phyloP scores from a whole-genome alignment of 2,797 vertebrate species.

The Denticeps clupeoides region DNA sequence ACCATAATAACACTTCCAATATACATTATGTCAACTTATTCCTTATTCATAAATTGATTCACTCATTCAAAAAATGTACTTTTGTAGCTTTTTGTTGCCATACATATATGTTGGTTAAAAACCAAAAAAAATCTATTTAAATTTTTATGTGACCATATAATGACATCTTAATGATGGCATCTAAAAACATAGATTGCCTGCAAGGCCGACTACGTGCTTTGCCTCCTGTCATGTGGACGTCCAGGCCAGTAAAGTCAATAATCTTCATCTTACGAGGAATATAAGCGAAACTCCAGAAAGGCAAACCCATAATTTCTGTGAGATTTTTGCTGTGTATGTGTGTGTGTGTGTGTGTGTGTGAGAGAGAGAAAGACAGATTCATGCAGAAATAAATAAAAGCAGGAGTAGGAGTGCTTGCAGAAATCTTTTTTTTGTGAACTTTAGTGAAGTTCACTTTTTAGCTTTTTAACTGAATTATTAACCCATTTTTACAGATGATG shows the following conservation, averaged over 20 bases:
- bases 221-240: conserved; percentile 46
- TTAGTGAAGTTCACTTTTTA: too few species aligned
- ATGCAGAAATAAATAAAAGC: not conserved
- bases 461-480: not conserved
- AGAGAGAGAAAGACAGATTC: not conserved
- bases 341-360: too few species aligned
- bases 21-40: too few species aligned
- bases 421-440: not conserved
- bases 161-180: not conserved
- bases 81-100: too few species aligned
- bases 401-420: not conserved
- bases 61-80: too few species aligned
- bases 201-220: conserved; percentile 17
- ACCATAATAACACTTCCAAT: too few species aligned
- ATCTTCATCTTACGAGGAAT: conserved; percentile 39
- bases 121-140: too few species aligned
- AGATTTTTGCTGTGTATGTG: not conserved
- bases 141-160: not conserved
- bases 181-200: not conserved
- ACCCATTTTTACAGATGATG: not conserved
- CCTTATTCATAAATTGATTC: too few species aligned
- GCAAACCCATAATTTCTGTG: not conserved
- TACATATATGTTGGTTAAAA: too few species aligned
- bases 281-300: conserved; percentile 44
- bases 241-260: conserved; percentile 54